These are phyloP conservation scores for Sphecodes monilicornis DNA, from an alignment of 2,888 invertebrate species.

Conservation along the genomic window DNA sequence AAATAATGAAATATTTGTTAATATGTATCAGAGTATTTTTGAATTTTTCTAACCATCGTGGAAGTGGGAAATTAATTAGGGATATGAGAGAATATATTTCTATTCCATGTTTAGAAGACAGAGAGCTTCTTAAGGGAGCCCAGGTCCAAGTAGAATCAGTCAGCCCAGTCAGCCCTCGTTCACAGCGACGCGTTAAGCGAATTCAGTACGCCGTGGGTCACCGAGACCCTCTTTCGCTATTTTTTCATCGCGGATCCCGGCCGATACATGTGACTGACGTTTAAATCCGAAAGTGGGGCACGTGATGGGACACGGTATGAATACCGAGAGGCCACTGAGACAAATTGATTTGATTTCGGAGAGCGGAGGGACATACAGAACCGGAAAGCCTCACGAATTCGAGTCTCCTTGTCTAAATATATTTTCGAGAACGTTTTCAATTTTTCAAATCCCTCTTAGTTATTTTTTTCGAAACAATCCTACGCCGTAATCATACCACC, in stretches of 20 bases:
- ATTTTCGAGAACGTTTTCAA: constrained; percentile 14
- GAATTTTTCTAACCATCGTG: no score
- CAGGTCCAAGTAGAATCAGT: constrained; percentile 43
- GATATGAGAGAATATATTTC: background rate
- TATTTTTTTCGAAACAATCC: background rate
- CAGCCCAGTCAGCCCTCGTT: constrained; percentile 12
- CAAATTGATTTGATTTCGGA: constrained; percentile 46
- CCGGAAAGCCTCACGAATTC: background rate
- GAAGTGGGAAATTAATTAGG: background rate
- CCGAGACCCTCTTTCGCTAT: background rate
- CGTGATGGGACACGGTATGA: constrained; percentile 27
- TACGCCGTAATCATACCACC: background rate
- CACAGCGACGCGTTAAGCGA: constrained; percentile 41
- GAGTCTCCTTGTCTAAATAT: background rate
- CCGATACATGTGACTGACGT: constrained; percentile 35
- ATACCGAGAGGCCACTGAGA: constrained; percentile 20
- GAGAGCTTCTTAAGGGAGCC: background rate
- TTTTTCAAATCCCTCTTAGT: background rate
- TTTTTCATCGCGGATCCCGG: constrained; percentile 5
- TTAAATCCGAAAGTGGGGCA: constrained; percentile 35
- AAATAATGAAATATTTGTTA: background rate
- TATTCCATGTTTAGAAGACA: background rate
- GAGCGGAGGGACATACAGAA: background rate
- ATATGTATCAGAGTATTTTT: no score
- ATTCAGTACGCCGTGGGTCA: constrained; percentile 28